Conservation (phyloP, 2,797 vertebrate species). For the Lindbergichthys nudifrons region DNA sequence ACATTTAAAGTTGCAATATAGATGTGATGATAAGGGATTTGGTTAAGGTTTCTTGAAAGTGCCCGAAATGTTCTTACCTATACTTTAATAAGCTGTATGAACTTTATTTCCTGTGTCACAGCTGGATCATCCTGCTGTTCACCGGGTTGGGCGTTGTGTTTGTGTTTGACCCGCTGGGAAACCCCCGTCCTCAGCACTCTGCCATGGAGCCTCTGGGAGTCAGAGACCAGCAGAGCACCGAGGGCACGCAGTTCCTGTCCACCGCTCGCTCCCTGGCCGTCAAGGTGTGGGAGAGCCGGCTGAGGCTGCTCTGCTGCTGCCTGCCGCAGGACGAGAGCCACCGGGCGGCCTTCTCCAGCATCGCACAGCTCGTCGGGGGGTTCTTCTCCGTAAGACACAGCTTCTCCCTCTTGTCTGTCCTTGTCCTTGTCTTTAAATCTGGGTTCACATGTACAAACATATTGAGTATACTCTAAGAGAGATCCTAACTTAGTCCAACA, state of each 20-base stretch:
- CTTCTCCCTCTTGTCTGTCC: background rate
- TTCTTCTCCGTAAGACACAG: constrained; percentile 90
- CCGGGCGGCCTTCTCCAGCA: constrained; percentile 92
- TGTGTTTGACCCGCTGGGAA: constrained; percentile 94
- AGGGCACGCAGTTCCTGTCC: constrained; percentile 88
- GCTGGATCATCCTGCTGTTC: constrained; percentile 94
- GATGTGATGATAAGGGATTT: no score
- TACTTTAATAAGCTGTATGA: no score
- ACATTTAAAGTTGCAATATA: no score
- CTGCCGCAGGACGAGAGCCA: constrained; percentile 91
- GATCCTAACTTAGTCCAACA: background rate
- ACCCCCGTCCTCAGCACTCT: constrained; percentile 69
- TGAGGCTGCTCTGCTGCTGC: constrained; percentile 94
- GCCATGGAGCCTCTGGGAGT: constrained; percentile 41
- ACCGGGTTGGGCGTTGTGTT: constrained; percentile 88
- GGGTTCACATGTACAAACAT: background rate
- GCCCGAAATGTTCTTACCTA: no score
- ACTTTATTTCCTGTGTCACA: constrained; percentile 63
- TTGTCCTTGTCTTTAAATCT: background rate
- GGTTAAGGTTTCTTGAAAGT: no score
- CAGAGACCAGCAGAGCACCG: constrained; percentile 88
- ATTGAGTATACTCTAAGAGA: no score
- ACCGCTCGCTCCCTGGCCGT: constrained; percentile 89
- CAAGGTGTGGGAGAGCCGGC: constrained; percentile 93
- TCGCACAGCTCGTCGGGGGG: constrained; percentile 89